Conservation (phyloP, 2,113 vertebrate genomes). For the Dicrurus megarhynchus region DNA sequence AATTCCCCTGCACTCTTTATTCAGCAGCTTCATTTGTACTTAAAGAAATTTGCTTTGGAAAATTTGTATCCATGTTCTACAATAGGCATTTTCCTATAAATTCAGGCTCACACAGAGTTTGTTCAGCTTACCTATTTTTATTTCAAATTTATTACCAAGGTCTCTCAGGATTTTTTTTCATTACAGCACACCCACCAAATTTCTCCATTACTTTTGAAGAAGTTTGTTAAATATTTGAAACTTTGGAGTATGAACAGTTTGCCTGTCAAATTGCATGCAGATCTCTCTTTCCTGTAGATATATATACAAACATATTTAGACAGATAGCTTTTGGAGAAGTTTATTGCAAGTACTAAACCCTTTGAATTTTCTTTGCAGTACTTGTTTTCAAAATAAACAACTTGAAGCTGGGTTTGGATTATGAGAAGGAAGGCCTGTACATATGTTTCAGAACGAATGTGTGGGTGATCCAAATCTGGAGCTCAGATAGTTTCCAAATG, state of each 20-base stretch:
- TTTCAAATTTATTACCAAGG: not conserved
- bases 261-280: not conserved
- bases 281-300: not conserved
- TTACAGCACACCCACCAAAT: not conserved
- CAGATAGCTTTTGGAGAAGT: not conserved
- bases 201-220: not conserved
- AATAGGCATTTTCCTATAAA: not conserved
- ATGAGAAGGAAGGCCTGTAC: not conserved
- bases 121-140: not conserved
- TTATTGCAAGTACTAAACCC: not conserved
- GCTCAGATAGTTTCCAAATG: not conserved
- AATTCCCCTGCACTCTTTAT: not conserved
- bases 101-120: not conserved
- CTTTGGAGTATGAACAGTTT: not conserved
- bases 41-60: not conserved
- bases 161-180: not conserved
- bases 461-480: slow-evolving; percentile 38
- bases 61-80: not conserved
- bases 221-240: not conserved
- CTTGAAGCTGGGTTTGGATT: not conserved
- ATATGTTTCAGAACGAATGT: slow-evolving; percentile 24
- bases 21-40: not conserved
- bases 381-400: slow-evolving; percentile 44
- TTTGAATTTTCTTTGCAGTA: not conserved
- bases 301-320: not conserved